A percentile compares a stretch with the other conserved stretches of the same genome.
Conservation (phyloP, 1,140 invertebrate species). For the Dryas iulia region DNA sequence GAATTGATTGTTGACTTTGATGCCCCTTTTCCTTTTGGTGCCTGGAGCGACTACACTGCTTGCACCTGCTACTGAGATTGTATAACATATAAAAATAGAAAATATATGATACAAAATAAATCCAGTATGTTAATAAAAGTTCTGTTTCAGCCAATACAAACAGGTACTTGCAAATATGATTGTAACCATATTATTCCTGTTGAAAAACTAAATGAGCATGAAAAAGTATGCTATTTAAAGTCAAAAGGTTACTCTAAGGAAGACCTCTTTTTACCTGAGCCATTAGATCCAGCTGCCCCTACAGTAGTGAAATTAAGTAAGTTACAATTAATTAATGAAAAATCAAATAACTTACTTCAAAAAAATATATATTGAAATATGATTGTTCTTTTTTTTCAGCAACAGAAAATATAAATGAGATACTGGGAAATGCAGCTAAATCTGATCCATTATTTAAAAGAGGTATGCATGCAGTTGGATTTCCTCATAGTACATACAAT, state of each 20-base stretch:
- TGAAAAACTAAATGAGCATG: conserved; percentile 45
- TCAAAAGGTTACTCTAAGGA: conserved; percentile 47
- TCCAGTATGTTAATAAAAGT: not conserved
- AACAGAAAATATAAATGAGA: conserved; percentile 47
- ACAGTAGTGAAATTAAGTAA: conserved; percentile 59
- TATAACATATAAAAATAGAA: too few relatives aligned
- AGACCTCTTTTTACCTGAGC: conserved; percentile 53
- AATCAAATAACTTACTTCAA: not conserved
- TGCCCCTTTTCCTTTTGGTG: too few relatives aligned
- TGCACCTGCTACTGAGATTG: too few relatives aligned
- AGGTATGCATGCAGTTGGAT: conserved; percentile 40
- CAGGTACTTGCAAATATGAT: conserved; percentile 48
- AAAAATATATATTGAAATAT: not conserved
- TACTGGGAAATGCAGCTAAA: conserved; percentile 51
- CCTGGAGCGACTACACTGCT: too few relatives aligned
- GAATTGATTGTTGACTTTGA: too few relatives aligned
- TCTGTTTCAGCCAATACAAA: not conserved
- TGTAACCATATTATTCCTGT: conserved; percentile 46
- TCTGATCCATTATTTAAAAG: conserved; percentile 48
- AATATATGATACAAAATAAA: too few relatives aligned
- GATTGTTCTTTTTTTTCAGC: conserved; percentile 41
- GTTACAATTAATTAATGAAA: conserved; percentile 10
- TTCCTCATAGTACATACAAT: not conserved
- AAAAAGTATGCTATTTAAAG: conserved; percentile 48
- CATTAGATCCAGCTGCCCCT: conserved; percentile 39